Evolutionary conservation across 92 coral and sea anemone genomes (phyloP), one percentile per base, ranked within the genome.

Genomic region (Heteractis magnifica): DNA sequence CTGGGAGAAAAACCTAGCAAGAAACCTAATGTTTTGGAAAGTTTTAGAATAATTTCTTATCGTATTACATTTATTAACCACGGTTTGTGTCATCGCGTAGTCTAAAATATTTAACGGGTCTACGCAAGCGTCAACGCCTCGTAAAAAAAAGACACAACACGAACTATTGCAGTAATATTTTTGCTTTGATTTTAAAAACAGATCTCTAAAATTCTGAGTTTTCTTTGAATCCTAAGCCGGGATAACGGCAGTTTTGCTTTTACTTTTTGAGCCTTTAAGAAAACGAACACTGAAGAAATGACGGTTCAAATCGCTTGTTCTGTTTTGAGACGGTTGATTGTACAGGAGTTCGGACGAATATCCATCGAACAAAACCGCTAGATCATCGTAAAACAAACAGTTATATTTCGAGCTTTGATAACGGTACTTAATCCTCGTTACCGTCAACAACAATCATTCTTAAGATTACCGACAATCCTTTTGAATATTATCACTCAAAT

Each of bases 381-480:
- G 13, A 64, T 15, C 9, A 64, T 15, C 9, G 20, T 68, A 21
- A 68, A 15, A 23, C 73, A 21, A 68, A 26, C 73, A 21, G 20
- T 65, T 59, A 8, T 1, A 62, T 21, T 26, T 21, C 11, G 73
- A 12, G 73, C 73, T 41, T 23, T 68, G 73, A 68, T 68, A 68
- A 68, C 73, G 14, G 15, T 48, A 68, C 49, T 68, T 68, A 23
- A 68, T 68, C 73, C 73, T 68, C 4, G 3, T 34, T 34, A 68
- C 12, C 44, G 23, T 68, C 73, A 68, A 68, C 49, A 23, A 26
- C 8, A 68, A 68, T 68, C 73, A 68, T 68, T 21, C 49, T 68
- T 68, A 68, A 68, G 73, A 68, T 68, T 23, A 68, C 6, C 73
- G 73, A 26, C 73, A 26, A 68, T 68, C 73, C 15, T 68, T 62